Evolutionary conservation across 1,140 invertebrate species (phyloP).

Genomic region (Pteromalus puparum): DNA sequence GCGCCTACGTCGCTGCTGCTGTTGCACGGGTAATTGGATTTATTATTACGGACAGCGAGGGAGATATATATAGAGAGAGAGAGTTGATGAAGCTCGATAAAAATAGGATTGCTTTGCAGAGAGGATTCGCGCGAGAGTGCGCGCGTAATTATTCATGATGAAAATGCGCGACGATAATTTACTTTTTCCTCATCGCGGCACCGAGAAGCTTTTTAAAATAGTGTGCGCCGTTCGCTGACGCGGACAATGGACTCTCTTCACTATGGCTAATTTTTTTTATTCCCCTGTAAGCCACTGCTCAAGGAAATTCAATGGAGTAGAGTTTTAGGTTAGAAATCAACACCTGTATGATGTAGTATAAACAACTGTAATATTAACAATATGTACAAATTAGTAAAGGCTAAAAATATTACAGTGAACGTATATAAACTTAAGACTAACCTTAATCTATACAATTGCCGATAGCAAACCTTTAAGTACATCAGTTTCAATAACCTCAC

Average conservation of each 20-base stretch:
- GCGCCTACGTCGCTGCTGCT: not conserved
- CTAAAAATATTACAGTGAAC: no score
- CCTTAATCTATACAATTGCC: no score
- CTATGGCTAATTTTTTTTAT: not conserved
- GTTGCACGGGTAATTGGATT: conserved; percentile 1
- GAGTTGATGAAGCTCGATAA: not conserved
- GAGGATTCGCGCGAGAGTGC: not conserved
- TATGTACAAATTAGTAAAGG: no score
- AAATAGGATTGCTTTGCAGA: not conserved
- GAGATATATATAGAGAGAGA: not conserved
- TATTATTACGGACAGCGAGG: not conserved
- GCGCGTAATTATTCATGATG: conserved; percentile 4
- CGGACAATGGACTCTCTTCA: not conserved
- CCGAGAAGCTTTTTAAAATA: not conserved
- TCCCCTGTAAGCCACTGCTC: no score
- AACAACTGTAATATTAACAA: no score
- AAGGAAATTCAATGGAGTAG: no score
- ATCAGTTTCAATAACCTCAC: no score
- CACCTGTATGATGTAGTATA: no score
- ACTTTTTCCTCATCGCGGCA: not conserved
- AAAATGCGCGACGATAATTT: not conserved
- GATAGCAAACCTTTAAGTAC: no score
- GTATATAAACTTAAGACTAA: no score
- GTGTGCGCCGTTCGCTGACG: not conserved
- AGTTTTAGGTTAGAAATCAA: no score